Conservation (phyloP, 1,140 invertebrate species). For the Leptestheria dahalacensis region DNA sequence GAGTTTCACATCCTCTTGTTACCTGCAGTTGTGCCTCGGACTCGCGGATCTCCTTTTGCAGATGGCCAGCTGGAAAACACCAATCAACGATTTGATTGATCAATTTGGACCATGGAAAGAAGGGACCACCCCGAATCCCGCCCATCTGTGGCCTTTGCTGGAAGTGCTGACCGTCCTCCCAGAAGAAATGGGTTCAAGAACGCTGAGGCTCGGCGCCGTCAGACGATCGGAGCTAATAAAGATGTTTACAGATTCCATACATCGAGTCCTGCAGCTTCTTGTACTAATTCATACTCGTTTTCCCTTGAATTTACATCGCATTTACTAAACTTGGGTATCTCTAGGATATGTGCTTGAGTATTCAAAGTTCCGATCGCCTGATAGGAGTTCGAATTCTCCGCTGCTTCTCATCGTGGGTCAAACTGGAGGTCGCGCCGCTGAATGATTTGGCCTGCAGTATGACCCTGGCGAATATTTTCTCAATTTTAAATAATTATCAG, state of each 20-base stretch:
- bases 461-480: constrained; percentile 44
- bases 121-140: constrained; percentile 23
- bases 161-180: constrained; percentile 86
- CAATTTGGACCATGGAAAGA: constrained; percentile 34
- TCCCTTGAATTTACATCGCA: not conserved
- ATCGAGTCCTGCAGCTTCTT: constrained; percentile 13
- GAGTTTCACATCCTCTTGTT: constrained; percentile 18
- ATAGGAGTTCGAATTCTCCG: constrained; percentile 45
- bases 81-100: constrained; percentile 68
- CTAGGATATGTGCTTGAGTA: constrained; percentile 11
- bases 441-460: constrained; percentile 15
- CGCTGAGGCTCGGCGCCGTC: constrained; percentile 76
- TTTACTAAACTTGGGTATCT: not conserved
- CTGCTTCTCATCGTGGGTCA: constrained; percentile 67
- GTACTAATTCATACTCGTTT: not conserved
- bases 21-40: constrained; percentile 65
- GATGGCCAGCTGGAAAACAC: constrained; percentile 81
- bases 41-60: constrained; percentile 85
- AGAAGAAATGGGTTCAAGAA: constrained; percentile 81
- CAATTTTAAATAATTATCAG: constrained; percentile 28
- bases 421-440: constrained; percentile 44
- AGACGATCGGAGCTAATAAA: constrained; percentile 63
- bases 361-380: constrained; percentile 20
- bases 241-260: constrained; percentile 9
- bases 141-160: constrained; percentile 59